Evolutionary conservation across 2,888 invertebrate species (phyloP).

Genomic region (Andrena bucephala): DNA sequence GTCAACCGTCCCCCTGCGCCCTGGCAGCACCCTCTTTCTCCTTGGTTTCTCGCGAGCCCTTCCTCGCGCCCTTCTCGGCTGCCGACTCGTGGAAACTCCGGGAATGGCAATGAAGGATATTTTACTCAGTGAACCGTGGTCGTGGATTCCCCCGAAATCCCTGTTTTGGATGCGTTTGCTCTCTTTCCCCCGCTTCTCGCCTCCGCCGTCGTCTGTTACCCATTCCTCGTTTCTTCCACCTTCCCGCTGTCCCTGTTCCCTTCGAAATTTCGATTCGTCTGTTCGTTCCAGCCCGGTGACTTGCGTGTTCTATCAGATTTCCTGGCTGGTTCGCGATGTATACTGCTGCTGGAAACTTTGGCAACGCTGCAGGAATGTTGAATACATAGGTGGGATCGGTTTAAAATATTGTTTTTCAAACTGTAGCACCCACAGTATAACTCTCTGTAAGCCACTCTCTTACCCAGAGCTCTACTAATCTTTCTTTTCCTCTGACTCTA

Average conservation of each 20-base stretch:
- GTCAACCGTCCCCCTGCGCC: constrained; percentile 43
- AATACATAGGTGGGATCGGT: neutral
- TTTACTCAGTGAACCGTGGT: constrained; percentile 79
- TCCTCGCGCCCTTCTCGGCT: constrained; percentile 47
- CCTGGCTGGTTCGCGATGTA: neutral
- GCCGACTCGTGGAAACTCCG: constrained; percentile 71
- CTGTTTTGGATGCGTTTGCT: constrained; percentile 77
- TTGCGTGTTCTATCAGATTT: neutral
- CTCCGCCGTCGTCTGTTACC: constrained; percentile 25
- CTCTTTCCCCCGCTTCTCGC: constrained; percentile 34
- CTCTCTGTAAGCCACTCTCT: neutral
- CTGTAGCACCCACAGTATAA: neutral
- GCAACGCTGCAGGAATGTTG: neutral
- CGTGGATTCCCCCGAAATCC: constrained; percentile 79
- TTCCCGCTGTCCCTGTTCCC: constrained; percentile 6
- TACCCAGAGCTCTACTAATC: no score
- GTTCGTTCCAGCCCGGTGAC: neutral
- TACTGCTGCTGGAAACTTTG: neutral
- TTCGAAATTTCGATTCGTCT: constrained; percentile 33
- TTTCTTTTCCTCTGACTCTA: no score
- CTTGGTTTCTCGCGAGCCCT: constrained; percentile 45
- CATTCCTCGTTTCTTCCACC: constrained; percentile 46
- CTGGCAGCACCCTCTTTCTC: constrained; percentile 27
- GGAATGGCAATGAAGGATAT: constrained; percentile 80
- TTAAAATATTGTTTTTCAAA: neutral